Conservation (phyloP, 2,888 invertebrate species). For the Priocnemis perturbator region DNA sequence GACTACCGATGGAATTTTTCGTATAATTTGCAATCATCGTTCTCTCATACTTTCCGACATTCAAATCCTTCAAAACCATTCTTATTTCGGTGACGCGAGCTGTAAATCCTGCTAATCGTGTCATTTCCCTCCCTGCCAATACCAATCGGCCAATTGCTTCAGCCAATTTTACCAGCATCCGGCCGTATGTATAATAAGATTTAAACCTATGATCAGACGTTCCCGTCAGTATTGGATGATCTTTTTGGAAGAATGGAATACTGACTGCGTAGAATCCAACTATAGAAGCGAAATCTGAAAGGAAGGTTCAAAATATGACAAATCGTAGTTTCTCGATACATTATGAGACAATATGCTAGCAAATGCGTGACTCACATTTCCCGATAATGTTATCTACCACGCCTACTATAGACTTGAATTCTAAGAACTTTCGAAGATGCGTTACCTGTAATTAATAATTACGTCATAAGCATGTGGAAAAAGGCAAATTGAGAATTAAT, state of each 20-base stretch:
- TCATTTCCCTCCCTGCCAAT: slow-evolving; percentile 95
- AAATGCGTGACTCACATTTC: slow-evolving; percentile 83
- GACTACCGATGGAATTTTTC: slow-evolving; percentile 77
- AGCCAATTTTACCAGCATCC: slow-evolving; percentile 96
- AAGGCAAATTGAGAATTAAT: too few relatives aligned
- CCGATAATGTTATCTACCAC: slow-evolving; percentile 97
- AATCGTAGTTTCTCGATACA: neutral
- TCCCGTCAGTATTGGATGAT: slow-evolving; percentile 82
- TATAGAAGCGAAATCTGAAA: slow-evolving; percentile 92
- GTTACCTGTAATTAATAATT: slow-evolving; percentile 77
- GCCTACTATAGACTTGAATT: slow-evolving; percentile 94
- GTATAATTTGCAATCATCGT: slow-evolving; percentile 81
- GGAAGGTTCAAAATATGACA: slow-evolving; percentile 1
- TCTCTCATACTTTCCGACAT: slow-evolving; percentile 85
- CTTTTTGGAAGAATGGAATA: slow-evolving; percentile 90
- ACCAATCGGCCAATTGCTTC: slow-evolving; percentile 97
- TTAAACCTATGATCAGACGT: slow-evolving; percentile 84
- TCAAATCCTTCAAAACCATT: slow-evolving; percentile 88
- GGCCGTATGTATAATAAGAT: slow-evolving; percentile 94
- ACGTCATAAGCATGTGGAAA: slow-evolving; percentile 4
- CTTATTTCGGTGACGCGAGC: slow-evolving; percentile 93
- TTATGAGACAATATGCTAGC: neutral
- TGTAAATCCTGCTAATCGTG: slow-evolving; percentile 95
- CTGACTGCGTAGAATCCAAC: slow-evolving; percentile 98
- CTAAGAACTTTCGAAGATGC: slow-evolving; percentile 90